Base-by-base conservation (phyloP, 2,888 invertebrate genomes). In the Sepiola atlantica region DNA sequence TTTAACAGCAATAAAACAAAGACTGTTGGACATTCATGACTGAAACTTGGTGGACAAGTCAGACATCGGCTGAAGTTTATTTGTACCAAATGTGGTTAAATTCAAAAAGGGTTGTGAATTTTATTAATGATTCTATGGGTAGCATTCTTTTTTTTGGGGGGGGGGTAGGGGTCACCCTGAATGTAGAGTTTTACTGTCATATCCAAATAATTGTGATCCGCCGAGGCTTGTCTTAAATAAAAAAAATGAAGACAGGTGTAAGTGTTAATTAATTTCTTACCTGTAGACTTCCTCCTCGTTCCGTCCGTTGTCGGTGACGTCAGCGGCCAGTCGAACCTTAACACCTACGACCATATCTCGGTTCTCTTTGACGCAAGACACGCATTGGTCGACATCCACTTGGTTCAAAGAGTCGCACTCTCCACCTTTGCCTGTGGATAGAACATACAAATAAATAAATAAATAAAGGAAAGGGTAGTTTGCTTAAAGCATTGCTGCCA, bases 331-430 rank as follows among this genome's bases (percentile, higher is more conserved):
- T 10, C 97, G 95, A 92, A 97, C 95, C 95, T 97, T 97, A 93
- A 97, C 96, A 55, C 97, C 97, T 0, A 96, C 96, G 32, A 96
- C 96, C 92, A 96, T 95, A 94, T 96, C 96, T 92, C 95, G 95
- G 95, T 97, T 96, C 14, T 95, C 94, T 55, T 95, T 94, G 24
- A 96, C 95, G 94, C 96, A 96, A 45, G 95, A 90, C 45, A 95
- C 94, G 95, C 96, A 96, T 21, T 95, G 94, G 0, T 96, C 95
- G 20, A 95, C 95, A 93, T 96, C 95, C 28, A 96, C 95, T 77
- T 95, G 95, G 55, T 96, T 96, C n/a, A 97, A 94, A 16, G 96
- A 96, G 94, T 97, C 97, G 35, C 96, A 96, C 94, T 97, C 97
- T 0, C 97, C 97, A 4, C 97, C 97, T 4, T 95, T 94, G 2